Conservation (phyloP, 2,113 vertebrate genomes). For the Alligator mississippiensis region DNA sequence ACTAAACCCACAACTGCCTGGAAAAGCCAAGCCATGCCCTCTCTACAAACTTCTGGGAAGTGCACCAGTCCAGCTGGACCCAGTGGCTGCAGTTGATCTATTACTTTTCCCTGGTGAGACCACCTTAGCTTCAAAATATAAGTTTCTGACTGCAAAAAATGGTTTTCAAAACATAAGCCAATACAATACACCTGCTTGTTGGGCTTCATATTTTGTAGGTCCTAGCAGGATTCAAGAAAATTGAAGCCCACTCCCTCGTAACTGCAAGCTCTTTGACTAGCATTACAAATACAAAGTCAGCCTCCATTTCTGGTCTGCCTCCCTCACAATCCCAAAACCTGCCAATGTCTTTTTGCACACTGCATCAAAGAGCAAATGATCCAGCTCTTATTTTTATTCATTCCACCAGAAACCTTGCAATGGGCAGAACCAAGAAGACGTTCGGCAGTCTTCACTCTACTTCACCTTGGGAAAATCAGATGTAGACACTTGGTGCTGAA, state of each 20-base stretch:
- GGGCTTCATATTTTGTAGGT: not conserved
- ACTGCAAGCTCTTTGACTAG: not conserved
- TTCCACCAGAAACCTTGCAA: no score
- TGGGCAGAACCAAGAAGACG: not conserved
- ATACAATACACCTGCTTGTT: not conserved
- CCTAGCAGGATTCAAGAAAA: not conserved
- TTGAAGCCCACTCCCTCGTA: not conserved
- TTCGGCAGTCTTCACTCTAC: not conserved
- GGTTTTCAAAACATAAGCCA: slow-evolving; percentile 22
- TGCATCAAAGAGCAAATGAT: not conserved
- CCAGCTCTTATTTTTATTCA: not conserved
- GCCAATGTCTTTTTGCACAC: not conserved
- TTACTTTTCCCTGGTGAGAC: not conserved
- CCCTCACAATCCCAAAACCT: accelerated
- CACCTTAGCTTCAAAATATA: not conserved
- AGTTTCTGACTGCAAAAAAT: not conserved
- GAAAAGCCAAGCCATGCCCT: not conserved
- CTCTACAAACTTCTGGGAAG: not conserved
- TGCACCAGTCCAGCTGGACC: not conserved
- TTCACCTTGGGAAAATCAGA: not conserved
- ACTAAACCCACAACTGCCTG: not conserved
- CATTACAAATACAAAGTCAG: no score
- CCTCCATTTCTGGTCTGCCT: not conserved
- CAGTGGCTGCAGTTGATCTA: not conserved
- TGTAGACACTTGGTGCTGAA: not conserved